Evolutionary conservation across 2,888 invertebrate species (phyloP), one percentile per base, ranked within the genome.

Genomic region (Gerris lacustris): DNA sequence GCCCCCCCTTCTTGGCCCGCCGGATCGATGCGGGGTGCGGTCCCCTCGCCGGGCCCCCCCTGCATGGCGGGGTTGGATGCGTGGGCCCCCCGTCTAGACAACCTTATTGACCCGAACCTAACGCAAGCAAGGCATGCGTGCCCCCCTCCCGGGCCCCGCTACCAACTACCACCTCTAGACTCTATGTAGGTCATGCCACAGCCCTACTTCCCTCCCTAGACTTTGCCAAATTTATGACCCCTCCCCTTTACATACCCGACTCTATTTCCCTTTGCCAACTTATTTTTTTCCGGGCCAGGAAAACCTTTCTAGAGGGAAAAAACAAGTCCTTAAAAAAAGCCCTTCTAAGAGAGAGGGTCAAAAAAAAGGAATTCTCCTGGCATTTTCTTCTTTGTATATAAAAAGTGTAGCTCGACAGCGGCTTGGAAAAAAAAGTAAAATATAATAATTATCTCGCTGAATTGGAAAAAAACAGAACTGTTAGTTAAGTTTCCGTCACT

Each of bases 51-150:
- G 31, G 31, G 31, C 31, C 31, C 31, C 31, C 31, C 31, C 31
- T 31, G 31, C 31, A 31, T 31, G 31, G 31, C 31, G 9, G 55
- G 55, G 15, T 11, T 9, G 55, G 55, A 55, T 55, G 55, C 55
- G 55, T 55, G 55, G 55, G 55, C 15, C 55, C 15, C 11, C 11
- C 9, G 55, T 55, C 55, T 55, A 55, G 55, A 55, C 55, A 55
- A 15, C 55, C 55, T 55, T 55, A 55, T 55, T 55, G 55, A 55
- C 55, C 55, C 55, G 55, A 55, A 55, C 55, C 55, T 55, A 55
- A 55, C 55, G 55, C 55, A 55, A 55, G 55, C 55, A 11, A 15
- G 55, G 11, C 9, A 11, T 9, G 11, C 11, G 9, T 9, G 11
- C 55, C 11, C 55, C 55, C 55, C 5, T 15, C 55, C 55, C 1